These are phyloP conservation scores for Macropodus opercularis DNA, from an alignment of 2,797 vertebrate genomes.

Conservation along the genomic window DNA sequence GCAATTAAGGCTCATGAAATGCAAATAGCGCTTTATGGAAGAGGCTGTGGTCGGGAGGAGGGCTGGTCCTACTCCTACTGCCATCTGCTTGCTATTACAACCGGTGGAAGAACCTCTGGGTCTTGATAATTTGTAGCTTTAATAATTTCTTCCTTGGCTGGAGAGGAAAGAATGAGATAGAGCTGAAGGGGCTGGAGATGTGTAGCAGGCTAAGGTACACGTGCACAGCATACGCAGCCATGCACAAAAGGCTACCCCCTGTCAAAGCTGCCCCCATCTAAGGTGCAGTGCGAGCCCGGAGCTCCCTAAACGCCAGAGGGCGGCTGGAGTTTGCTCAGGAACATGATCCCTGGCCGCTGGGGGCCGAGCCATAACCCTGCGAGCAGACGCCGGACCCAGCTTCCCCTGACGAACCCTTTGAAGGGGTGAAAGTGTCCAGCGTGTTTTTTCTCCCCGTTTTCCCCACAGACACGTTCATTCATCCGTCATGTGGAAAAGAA, in stretches of 20 bases:
- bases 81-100: conserved; percentile 93
- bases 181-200: conserved; percentile 49
- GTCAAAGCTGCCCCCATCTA: conserved; percentile 48
- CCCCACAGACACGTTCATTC: conserved; percentile 38
- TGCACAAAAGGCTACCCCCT: conserved; percentile 21
- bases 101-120: conserved; percentile 71
- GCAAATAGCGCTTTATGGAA: conserved; percentile 88
- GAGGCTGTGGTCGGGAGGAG: conserved; percentile 47
- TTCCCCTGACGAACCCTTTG: conserved; percentile 41
- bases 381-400: conserved; percentile 21
- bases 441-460: conserved; percentile 31
- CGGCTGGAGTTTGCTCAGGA: conserved; percentile 62
- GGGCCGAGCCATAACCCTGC: conserved; percentile 39
- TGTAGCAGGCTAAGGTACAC: conserved; percentile 66
- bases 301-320: conserved; percentile 61
- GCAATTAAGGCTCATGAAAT: conserved; percentile 96
- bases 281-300: conserved; percentile 33
- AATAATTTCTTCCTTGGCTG: conserved; percentile 89
- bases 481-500: conserved; percentile 54
- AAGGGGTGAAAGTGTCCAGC: conserved; percentile 62
- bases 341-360: conserved; percentile 48
- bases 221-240: conserved; percentile 28
- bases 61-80: conserved; percentile 65
- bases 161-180: conserved; percentile 61
- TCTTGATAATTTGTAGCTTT: conserved; percentile 88